A percentile compares a stretch with the other conserved stretches of the same genome.
phyloP scores from a whole-genome alignment of 2,113 vertebrate genomes.

The Calyptomena viridis region DNA sequence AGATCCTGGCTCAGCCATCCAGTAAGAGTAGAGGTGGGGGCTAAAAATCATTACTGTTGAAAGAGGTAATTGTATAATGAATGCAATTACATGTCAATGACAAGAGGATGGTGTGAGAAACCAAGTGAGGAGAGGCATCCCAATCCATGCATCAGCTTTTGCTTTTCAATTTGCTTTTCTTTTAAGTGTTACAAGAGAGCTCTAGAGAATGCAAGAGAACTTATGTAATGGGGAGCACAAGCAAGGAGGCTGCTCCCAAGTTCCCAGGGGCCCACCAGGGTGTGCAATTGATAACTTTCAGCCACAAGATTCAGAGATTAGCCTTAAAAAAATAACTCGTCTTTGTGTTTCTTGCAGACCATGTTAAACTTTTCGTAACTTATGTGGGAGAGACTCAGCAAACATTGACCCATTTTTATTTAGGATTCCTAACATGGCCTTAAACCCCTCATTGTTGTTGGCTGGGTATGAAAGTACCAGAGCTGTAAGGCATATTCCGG shows the following conservation, averaged over 20 bases:
- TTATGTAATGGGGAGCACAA: neutral
- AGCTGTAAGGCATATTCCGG: neutral
- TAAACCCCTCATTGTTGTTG: neutral
- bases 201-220: neutral
- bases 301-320: neutral
- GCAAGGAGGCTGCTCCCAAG: neutral
- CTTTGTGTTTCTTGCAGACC: neutral
- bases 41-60: neutral
- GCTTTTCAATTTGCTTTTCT: neutral
- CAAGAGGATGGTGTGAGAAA: neutral
- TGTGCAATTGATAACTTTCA: neutral
- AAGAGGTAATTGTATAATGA: neutral
- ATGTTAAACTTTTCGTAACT: neutral
- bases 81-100: neutral
- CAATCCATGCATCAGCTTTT: neutral
- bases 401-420: neutral
- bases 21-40: neutral
- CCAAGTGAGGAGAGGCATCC: neutral
- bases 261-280: neutral
- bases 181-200: neutral
- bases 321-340: neutral
- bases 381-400: neutral
- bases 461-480: neutral
- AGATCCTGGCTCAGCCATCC: neutral
- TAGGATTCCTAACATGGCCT: neutral